A percentile compares a stretch with the other conserved stretches of the same genome.
phyloP scores from a whole-genome alignment of 2,797 vertebrate species.

The Craterocephalus amniculus region DNA sequence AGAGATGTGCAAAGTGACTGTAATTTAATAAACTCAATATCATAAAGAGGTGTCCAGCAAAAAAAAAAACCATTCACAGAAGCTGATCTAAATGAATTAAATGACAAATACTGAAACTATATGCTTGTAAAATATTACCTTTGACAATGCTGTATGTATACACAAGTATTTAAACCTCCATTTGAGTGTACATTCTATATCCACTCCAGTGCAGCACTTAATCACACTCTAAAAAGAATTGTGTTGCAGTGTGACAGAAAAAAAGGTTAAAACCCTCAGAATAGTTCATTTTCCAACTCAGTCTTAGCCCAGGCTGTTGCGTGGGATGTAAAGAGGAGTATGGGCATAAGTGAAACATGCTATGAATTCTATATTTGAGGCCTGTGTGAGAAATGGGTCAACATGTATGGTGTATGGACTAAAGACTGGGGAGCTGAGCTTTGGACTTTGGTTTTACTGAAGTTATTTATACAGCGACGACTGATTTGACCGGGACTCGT shows the following conservation, averaged over 20 bases:
- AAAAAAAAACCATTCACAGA: background rate
- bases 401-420: background rate
- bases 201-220: conserved; percentile 4
- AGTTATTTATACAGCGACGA: too few species aligned
- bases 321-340: too few species aligned
- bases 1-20: conserved; percentile 12
- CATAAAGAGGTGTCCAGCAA: conserved; percentile 8
- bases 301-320: too few species aligned
- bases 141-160: background rate
- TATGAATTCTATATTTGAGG: background rate
- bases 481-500: too few species aligned
- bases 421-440: too few species aligned
- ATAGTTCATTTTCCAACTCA: too few species aligned
- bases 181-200: background rate
- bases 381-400: background rate
- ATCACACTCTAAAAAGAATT: conserved; percentile 3
- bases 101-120: background rate
- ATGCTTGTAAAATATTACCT: background rate
- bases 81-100: background rate
- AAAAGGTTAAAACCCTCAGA: conserved; percentile 11
- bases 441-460: too few species aligned
- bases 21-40: conserved; percentile 19
- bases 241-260: background rate
- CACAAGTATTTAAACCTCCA: background rate
- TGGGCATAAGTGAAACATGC: too few species aligned